phyloP scores from a whole-genome alignment of 1,140 invertebrate genomes.

The Diabrotica undecimpunctata region DNA sequence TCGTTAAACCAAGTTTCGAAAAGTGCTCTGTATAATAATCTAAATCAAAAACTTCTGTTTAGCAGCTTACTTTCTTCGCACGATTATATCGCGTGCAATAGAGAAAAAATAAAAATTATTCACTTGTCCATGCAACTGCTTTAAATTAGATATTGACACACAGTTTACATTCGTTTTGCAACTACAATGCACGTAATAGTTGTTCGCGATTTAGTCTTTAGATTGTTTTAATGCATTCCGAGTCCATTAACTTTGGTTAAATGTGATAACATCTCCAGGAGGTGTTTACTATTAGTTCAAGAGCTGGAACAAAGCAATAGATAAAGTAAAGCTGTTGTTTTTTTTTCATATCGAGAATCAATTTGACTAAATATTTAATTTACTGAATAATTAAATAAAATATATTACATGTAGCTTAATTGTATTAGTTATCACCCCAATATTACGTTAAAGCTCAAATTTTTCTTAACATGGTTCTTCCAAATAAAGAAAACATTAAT shows the following conservation, averaged over 20 bases:
- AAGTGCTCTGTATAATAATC: no score
- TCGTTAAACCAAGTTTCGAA: no score
- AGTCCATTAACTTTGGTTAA: conserved; percentile 13
- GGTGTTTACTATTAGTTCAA: neutral
- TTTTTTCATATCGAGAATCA: no score
- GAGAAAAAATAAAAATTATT: neutral
- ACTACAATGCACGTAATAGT: conserved; percentile 12
- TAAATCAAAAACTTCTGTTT: no score
- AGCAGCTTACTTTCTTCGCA: neutral
- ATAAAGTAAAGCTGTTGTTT: no score
- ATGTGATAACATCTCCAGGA: conserved; percentile 13
- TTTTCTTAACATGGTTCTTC: no score
- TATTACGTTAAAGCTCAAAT: no score
- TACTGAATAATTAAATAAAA: no score
- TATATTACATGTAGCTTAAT: no score
- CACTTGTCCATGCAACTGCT: neutral
- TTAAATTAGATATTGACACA: conserved; percentile 2
- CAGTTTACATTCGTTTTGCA: conserved; percentile 12
- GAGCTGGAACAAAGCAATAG: neutral
- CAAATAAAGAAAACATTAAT: no score
- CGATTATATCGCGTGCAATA: neutral
- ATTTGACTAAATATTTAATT: no score
- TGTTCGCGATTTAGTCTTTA: conserved; percentile 17
- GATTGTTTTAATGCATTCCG: conserved; percentile 19
- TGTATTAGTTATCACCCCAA: no score